Evolutionary conservation across 2,888 invertebrate genomes (phyloP), one percentile per base, ranked within the genome.

Genomic region (Magallana nippona): DNA sequence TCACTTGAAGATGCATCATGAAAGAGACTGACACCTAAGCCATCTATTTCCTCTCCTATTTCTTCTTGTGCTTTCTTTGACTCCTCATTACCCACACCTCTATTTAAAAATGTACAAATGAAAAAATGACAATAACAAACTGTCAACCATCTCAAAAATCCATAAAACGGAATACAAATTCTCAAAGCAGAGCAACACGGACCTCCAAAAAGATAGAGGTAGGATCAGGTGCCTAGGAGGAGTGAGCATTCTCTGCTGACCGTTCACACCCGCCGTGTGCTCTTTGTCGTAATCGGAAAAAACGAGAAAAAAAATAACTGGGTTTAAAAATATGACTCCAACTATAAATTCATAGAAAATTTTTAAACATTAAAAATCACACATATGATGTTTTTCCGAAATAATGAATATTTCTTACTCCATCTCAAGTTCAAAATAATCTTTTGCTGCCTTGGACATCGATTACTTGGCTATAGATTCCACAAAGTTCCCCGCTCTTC

Each of bases 11-110:
- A 81, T 13, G 60, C 60, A 60, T 81, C 81, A 81, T 81, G 8
- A 32, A 81, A 32, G 62, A 81, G 32, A 60, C 60, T 81, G 60
- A 81, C 58, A 15, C 81, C 81, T 44, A 81, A 60, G 13, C 58
- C 81, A 60, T 60, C 81, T 60, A 60, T 60, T 81, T 81, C 81
- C 60, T 81, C 81, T 60, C 81, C 81, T 62, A 81, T 60, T 60
- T 81, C 58, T 44, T 81, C 58, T 44, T 81, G 81, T n/a, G 60
- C 60, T 60, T 81, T 27, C 27, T 15, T 60, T 13, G 60, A 81
- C 32, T 81, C 81, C 44, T 81, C 81, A 81, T 81, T 57, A 60
- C 81, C 81, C 17, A 81, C 58, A 44, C 62, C 81, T 62, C 81
- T 57, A 56, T 10, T 22, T 17, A 22, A 19, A 63, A 63, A 22